phyloP scores from a whole-genome alignment of 2,113 vertebrate species.

The Colossoma macropomum region DNA sequence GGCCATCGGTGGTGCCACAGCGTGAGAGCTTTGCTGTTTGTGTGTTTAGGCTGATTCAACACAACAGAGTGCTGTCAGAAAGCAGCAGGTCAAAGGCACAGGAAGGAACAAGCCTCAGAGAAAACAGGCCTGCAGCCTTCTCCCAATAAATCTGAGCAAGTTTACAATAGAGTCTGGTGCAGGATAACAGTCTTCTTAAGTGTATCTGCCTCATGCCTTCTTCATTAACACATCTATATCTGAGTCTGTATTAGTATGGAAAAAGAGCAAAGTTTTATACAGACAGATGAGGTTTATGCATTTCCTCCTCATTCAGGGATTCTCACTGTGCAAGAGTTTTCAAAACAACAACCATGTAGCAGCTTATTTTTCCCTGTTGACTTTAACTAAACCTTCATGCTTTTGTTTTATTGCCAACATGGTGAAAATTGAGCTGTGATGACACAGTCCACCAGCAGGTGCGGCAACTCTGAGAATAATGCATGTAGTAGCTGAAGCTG shows the following conservation, averaged over 20 bases:
- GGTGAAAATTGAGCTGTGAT: neutral
- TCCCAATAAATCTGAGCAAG: slow-evolving; percentile 23
- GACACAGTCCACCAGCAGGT: slow-evolving; percentile 19
- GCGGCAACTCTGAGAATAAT: slow-evolving; percentile 28
- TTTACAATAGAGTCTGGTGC: neutral
- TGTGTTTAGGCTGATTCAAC: slow-evolving; percentile 55
- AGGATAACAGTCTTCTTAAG: neutral
- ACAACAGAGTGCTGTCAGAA: slow-evolving; percentile 48
- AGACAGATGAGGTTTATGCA: neutral
- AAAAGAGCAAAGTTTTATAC: neutral
- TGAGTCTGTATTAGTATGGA: neutral
- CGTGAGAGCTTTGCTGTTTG: slow-evolving; percentile 49
- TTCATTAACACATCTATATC: neutral
- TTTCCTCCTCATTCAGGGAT: neutral
- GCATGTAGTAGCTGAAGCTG: slow-evolving; percentile 15
- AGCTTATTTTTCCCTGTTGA: neutral
- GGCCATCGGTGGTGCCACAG: slow-evolving; percentile 46
- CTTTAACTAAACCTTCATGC: neutral
- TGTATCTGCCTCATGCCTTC: neutral
- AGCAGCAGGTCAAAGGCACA: slow-evolving; percentile 46
- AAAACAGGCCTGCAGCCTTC: neutral
- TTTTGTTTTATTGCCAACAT: neutral
- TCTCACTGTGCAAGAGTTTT: neutral
- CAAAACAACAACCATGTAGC: neutral
- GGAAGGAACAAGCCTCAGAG: slow-evolving; percentile 27